phyloP scores from a whole-genome alignment of 2,113 vertebrate genomes.

The Choloepus hoffmanni region DNA sequence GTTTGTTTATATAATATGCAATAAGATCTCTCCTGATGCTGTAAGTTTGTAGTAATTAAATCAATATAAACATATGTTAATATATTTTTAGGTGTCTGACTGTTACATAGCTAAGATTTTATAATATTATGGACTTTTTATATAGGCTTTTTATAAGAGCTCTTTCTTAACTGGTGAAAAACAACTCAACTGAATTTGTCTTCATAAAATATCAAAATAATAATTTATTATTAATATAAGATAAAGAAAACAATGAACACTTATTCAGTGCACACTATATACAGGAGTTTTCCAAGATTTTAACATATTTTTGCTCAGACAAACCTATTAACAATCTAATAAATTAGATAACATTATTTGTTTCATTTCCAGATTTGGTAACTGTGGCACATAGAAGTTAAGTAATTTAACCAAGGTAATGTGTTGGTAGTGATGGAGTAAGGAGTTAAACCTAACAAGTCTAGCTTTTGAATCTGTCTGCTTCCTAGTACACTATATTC shows the following conservation, averaged over 20 bases:
- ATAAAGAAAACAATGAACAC: background rate
- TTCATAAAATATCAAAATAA: background rate
- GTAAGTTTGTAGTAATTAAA: background rate
- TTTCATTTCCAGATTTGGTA: background rate
- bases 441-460: background rate
- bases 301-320: background rate
- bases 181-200: background rate
- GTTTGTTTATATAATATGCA: background rate
- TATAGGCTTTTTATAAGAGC: background rate
- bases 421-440: background rate
- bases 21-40: background rate
- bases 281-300: background rate
- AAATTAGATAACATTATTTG: background rate
- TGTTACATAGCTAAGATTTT: background rate
- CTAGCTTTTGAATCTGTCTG: background rate
- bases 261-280: background rate
- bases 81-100: background rate
- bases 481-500: background rate
- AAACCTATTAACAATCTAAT: background rate
- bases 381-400: background rate
- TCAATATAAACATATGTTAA: background rate
- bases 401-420: background rate
- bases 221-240: background rate
- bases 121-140: background rate
- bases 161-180: background rate